Percentiles rank a stretch among this genome's conserved stretches.
Conservation (phyloP, 2,888 invertebrate genomes). For the Phaonia tiefii region DNA sequence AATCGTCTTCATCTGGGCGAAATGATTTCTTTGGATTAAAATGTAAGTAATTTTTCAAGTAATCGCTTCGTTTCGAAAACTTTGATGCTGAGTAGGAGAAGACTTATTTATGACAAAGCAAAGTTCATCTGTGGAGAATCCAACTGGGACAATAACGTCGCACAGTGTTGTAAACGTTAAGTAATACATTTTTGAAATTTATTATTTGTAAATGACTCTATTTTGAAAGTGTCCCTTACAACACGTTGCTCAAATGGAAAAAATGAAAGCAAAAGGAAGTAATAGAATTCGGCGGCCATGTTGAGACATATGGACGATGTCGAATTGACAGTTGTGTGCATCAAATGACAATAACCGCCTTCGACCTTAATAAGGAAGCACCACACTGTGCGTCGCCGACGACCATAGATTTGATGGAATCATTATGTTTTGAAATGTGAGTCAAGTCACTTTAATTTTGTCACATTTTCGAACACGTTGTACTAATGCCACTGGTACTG, state of each 20-base stretch:
- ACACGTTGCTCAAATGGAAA: too few species aligned
- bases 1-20: not conserved
- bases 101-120: conserved; percentile 35
- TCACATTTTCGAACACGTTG: conserved; percentile 50
- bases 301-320: too few species aligned
- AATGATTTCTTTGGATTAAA: conserved; percentile 2
- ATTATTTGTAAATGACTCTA: too few species aligned
- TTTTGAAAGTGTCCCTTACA: too few species aligned
- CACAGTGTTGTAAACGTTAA: too few species aligned
- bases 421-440: conserved; percentile 55
- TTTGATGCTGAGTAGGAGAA: not conserved
- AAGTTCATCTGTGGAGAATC: conserved; percentile 51
- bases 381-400: too few species aligned
- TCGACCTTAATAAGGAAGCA: too few species aligned
- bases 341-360: too few species aligned
- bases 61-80: conserved; percentile 30
- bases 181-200: too few species aligned
- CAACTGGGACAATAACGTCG: not conserved
- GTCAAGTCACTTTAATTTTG: conserved; percentile 55
- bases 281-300: too few species aligned
- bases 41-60: conserved; percentile 46
- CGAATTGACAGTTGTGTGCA: too few species aligned
- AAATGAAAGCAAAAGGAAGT: too few species aligned
- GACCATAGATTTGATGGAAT: conserved; percentile 33
- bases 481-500: conserved; percentile 29